phyloP scores from a whole-genome alignment of 2,797 vertebrate species.

The Melanotaenia maccullochi region DNA sequence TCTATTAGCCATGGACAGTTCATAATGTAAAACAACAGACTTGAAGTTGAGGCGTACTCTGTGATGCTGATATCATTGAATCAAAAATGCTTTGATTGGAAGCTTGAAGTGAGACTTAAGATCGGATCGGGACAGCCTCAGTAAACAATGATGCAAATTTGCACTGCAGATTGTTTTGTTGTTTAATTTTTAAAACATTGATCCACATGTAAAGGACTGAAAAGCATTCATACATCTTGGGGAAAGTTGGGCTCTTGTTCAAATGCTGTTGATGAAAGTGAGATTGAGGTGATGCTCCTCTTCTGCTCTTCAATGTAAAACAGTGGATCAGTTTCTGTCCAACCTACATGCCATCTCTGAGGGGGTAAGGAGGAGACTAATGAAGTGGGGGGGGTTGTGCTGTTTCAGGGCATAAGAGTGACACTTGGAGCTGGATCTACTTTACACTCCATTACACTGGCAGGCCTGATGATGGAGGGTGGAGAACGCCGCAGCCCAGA shows the following conservation, averaged over 20 bases:
- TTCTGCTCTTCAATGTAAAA: conserved; percentile 20
- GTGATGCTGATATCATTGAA: no score
- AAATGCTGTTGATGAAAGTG: conserved; percentile 11
- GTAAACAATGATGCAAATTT: no score
- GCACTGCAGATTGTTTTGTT: no score
- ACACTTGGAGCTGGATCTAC: conserved; percentile 63
- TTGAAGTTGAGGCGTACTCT: no score
- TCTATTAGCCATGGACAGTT: no score
- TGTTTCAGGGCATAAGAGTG: conserved; percentile 48
- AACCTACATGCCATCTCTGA: conserved; percentile 27
- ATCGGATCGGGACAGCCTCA: no score
- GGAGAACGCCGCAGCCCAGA: conserved; percentile 43
- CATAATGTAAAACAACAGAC: no score
- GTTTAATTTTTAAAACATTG: no score
- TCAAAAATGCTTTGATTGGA: no score
- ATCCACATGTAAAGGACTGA: no score
- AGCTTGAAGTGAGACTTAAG: no score
- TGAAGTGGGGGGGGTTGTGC: conserved; percentile 39
- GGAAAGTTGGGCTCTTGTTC: conserved; percentile 3
- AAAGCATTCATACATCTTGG: no score
- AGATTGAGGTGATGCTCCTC: conserved; percentile 38
- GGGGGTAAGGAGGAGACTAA: conserved; percentile 60
- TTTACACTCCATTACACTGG: conserved; percentile 72
- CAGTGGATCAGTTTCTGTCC: conserved; percentile 35
- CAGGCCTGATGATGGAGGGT: conserved; percentile 48